Base-by-base conservation (phyloP, 2,113 vertebrate genomes). In the Oxyruncus cristatus region DNA sequence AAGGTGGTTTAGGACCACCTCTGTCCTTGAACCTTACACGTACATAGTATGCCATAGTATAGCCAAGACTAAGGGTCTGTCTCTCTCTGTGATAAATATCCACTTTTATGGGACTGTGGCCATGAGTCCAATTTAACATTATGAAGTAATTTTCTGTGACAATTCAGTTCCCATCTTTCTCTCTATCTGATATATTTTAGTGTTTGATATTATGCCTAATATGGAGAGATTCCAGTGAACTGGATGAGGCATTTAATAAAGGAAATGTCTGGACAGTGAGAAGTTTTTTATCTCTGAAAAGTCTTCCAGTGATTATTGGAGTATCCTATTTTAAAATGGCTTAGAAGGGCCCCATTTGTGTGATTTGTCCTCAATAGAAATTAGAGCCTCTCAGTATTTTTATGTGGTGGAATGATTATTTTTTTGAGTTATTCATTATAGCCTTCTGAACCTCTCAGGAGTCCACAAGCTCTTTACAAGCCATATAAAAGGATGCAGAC, bases 291-390 rank as follows among this genome's bases (percentile, higher is more conserved):
- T 78, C 65, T 90, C 73, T 92, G 42, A 71, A 76, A 91, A 93
- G 44, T 84, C 52, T 65, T 84, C 42, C 73, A 89, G 68, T 75
- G 88, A 92, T 88, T 94, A 74, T 83, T 92, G 61, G 52, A 92
- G 86, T 70, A 88, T 71, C 56, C 61, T 95, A 37, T 80, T 90
- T 95, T 56, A 84, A 77, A 97, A 93, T 78, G n/a, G 47, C 44
- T 88, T 83, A 71, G 59, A 83, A 81, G 68, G 18, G n/a, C 75
- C 81, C 63, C 58, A 52, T 90, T 88, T 90, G 50, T 94, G 56
- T 56, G 55, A 86, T 94, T 91, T 84, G 68, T 86, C 83, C 76
- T 96, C 93, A 88, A 8, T 41, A 84, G 85, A 94, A 96, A 95
- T 93, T 78, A 93, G 90, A 77, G 14, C 47, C 55, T 93, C 75